Evolutionary conservation across 2,888 invertebrate genomes (phyloP).

Genomic region (Drosophila ustulata): DNA sequence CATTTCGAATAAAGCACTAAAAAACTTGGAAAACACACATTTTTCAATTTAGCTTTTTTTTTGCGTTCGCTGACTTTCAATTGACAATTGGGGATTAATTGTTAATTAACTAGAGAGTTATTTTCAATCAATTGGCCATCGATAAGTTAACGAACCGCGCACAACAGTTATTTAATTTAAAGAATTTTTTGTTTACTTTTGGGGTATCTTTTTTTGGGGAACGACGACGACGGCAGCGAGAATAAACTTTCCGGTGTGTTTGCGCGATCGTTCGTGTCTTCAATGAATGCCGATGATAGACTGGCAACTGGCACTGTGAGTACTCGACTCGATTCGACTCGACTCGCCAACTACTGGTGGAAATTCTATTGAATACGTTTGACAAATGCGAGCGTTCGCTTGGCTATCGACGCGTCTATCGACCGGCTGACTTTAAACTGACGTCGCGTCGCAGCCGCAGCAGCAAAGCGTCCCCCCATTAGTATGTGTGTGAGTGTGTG

Average conservation of each 20-base stretch:
- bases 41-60: constrained; percentile 3
- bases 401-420: constrained; percentile 41
- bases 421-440: constrained; percentile 15
- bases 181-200: constrained; percentile 56
- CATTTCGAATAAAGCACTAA: not conserved
- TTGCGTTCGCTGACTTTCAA: not conserved
- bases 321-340: constrained; percentile 1
- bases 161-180: constrained; percentile 22
- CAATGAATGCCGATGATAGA: constrained; percentile 53
- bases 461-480: constrained; percentile 10
- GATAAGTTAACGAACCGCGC: constrained; percentile 3
- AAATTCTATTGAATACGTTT: constrained; percentile 61
- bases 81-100: constrained; percentile 33
- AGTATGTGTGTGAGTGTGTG: not conserved
- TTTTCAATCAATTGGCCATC: constrained; percentile 37
- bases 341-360: constrained; percentile 42
- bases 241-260: constrained; percentile 11
- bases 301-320: constrained; percentile 31
- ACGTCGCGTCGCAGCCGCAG: constrained; percentile 23
- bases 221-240: not conserved
- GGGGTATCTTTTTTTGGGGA: not conserved
- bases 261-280: constrained; percentile 52
- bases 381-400: constrained; percentile 48
- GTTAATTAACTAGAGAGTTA: constrained; percentile 39
- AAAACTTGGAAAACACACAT: constrained; percentile 3